Evolutionary conservation across 2,888 invertebrate species (phyloP).

Genomic region (Dryobota labecula): DNA sequence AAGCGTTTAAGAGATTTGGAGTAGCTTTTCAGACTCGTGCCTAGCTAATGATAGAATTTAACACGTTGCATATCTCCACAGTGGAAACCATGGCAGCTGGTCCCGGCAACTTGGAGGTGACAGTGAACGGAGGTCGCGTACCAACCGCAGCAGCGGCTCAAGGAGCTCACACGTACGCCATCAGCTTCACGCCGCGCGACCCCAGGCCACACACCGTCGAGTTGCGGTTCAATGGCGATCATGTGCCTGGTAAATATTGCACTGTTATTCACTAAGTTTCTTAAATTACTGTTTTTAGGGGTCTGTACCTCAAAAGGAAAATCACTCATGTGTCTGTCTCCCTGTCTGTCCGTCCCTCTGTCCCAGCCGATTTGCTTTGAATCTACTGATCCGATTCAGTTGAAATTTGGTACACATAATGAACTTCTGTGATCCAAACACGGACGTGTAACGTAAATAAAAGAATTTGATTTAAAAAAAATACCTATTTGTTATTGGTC

Average conservation of each 20-base stretch:
- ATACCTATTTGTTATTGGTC: no score
- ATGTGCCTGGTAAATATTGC: constrained; percentile 94
- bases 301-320: no score
- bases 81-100: constrained; percentile 99
- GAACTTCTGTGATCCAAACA: no score
- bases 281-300: no score
- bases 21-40: not conserved
- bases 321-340: no score
- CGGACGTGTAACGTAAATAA: no score
- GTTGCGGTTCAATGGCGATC: constrained; percentile 98
- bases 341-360: no score
- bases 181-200: constrained; percentile 98
- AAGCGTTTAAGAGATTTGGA: not conserved
- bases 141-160: constrained; percentile 99
- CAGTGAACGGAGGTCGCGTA: constrained; percentile 99
- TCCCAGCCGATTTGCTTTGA: no score
- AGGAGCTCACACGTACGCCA: constrained; percentile 98
- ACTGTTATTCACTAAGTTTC: not conserved
- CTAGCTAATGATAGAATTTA: not conserved
- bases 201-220: constrained; percentile 98
- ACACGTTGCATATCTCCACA: constrained; percentile 70
- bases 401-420: no score
- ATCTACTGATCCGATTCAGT: no score
- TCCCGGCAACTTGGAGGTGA: constrained; percentile 99
- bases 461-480: no score